A percentile compares a stretch with the other conserved stretches of the same genome.
Conservation (phyloP, 2,113 vertebrate species). For the Galeopterus variegatus region DNA sequence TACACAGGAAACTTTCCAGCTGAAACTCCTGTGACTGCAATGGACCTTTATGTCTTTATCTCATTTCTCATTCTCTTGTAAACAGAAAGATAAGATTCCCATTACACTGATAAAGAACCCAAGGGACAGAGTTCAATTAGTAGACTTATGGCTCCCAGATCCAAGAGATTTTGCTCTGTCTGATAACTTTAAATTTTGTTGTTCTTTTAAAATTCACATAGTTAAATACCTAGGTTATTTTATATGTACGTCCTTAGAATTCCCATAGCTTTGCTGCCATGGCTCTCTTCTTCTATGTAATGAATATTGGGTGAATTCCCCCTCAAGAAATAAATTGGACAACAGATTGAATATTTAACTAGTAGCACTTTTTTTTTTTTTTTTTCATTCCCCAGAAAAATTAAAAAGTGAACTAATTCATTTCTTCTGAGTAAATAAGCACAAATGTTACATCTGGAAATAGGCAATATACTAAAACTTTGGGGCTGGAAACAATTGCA, state of each 20-base stretch:
- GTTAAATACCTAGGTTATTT: slow-evolving; percentile 14
- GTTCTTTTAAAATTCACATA: slow-evolving; percentile 22
- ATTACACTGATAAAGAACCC: slow-evolving; percentile 47
- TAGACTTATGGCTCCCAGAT: not conserved
- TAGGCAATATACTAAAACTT: not conserved
- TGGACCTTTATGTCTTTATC: not conserved
- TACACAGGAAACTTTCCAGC: not conserved
- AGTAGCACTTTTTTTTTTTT: not conserved
- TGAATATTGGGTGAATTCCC: not conserved
- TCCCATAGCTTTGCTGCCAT: not conserved
- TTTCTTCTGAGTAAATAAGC: not conserved
- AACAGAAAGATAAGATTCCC: slow-evolving; percentile 31
- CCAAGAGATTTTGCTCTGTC: slow-evolving; percentile 38
- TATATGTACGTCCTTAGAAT: not conserved
- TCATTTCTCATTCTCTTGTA: slow-evolving; percentile 1
- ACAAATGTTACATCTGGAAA: not conserved
- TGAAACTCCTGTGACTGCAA: not conserved
- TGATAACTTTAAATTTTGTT: not conserved
- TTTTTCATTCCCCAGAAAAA: not conserved
- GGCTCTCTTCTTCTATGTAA: not conserved
- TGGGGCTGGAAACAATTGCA: not conserved
- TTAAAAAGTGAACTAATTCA: not conserved
- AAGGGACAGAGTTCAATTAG: slow-evolving; percentile 1
- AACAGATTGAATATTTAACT: slow-evolving; percentile 47
- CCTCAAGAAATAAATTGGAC: not conserved